Evolutionary conservation across 1,140 invertebrate species (phyloP), one percentile per base, ranked within the genome.

Genomic region (Penaeus japonicus): DNA sequence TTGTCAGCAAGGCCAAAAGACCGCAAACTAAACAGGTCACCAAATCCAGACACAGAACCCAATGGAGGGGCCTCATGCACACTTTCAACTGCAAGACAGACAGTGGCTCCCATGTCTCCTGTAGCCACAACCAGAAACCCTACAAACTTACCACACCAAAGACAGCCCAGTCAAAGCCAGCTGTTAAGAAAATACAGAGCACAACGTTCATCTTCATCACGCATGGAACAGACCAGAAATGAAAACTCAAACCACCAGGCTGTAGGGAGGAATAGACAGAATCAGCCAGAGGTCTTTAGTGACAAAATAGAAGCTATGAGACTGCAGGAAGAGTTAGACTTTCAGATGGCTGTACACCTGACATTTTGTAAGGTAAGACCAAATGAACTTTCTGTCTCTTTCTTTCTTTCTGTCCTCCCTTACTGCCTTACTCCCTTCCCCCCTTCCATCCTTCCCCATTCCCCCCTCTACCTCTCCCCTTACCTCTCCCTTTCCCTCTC

Each of bases 301-400:
- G 70, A 73, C 70, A 32, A 20, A n/a, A 10, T 4, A 73, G 70
- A 73, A 73, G 80, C 59, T 1, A 55, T 54, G 17, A 53, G 22
- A 32, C 57, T 81, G 39, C 85, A 87, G 57, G 85, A 87, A n/a
- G 85, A 87, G 39, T 30, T 87, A 27, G 85, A 87, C 78, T 87
- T 87, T 32, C 85, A 87, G 78, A 87, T 87, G 85, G 85, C 85
- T 24, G 35, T 87, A 10, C 85, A 87, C 32, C 79, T 87, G 30
- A 87, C 85, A 18, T 87, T 87, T 70, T 87, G 85, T 59, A 87
- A 87, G 59, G 85, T 81, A 18, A 80, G 57, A 5, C 17, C 1
- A 65, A 65, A 15, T 27, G 10, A 65, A 27, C 30, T 65, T 22
- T 7, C 18, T 30, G 30, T 27, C 3, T 65, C 22, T 15, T 65